Base-by-base conservation (phyloP, 1,140 invertebrate genomes). In the Caerostris extrusa region DNA sequence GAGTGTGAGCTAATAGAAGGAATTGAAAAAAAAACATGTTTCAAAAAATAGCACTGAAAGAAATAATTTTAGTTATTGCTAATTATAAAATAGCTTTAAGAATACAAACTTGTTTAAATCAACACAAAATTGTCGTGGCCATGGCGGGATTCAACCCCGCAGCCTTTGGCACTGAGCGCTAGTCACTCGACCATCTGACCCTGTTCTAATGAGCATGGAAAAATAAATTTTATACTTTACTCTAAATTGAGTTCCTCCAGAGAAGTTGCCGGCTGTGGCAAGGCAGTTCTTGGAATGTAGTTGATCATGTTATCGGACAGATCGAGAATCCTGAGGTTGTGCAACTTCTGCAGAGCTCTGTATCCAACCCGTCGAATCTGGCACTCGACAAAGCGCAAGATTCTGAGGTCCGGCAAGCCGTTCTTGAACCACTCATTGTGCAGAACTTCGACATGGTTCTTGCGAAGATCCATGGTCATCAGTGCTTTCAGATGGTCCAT, bases 371-470 rank as follows among this genome's bases (percentile, higher is more conserved):
- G 50, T 10, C 81, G 81, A 14, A 93, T 86, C 5, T 71, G 17
- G 14, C 81, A 60, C 58, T 93, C 7, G 5, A 93, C 83, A 77
- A 93, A 93, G 19, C 91, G 64, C 5, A 93, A 17, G 3, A 58
- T 50, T 50, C 17, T 53, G 1, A 93, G 8, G 57, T 50, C 53
- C 3, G 53, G 7, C 12, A 19, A 55, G 3, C 91, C 91, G 5
- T 71, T 19, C n/a, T 50, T 83, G 56, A 93, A 93, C 91, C 91
- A 93, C 17, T 87, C 53, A n/a, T 93, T 93, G n/a, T 81, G 69
- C 19, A 91, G 17, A n/a, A 87, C 55, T n/a, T 61, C 91, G 3
- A 87, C 83, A 7, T 93, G 61, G 6, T 67, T 87, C 50, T 58
- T 71, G 0, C 64, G 12, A 34, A 93, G 50, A 2, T 93, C 91